A percentile compares a stretch with the other conserved stretches of the same genome.
Conservation (phyloP, 2,888 invertebrate genomes). For the Gastracanthus pulcherrimus region DNA sequence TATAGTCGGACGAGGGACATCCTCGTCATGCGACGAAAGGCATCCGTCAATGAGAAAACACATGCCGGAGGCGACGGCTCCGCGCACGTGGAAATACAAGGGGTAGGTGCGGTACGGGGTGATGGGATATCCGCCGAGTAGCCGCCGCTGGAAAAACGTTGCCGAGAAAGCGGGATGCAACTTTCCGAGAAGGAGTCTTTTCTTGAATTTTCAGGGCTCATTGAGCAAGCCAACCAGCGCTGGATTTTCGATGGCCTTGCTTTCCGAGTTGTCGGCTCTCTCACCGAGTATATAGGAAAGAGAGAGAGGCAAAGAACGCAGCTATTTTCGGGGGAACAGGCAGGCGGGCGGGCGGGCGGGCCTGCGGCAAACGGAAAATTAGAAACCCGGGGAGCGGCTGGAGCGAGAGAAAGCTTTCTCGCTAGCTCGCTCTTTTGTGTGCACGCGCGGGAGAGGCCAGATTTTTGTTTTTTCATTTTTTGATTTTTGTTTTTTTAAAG, state of each 20-base stretch:
- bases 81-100: neutral
- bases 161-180: neutral
- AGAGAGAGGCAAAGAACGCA: conserved; percentile 26
- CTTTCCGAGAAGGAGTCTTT: neutral
- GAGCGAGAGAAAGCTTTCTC: conserved; percentile 28
- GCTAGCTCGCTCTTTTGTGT: no score
- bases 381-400: conserved; percentile 52
- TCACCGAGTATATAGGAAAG: neutral
- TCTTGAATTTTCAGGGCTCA: conserved; percentile 6
- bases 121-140: neutral
- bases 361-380: conserved; percentile 43
- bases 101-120: neutral
- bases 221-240: neutral
- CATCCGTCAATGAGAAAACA: conserved; percentile 6
- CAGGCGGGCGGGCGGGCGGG: conserved; percentile 53
- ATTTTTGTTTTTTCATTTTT: neutral
- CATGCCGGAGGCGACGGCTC: conserved; percentile 15
- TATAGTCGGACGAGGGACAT: neutral
- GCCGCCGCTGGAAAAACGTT: neutral
- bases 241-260: neutral
- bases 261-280: neutral
- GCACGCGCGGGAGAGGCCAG: neutral
- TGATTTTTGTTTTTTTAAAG: conserved; percentile 36
- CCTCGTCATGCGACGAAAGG: no score
- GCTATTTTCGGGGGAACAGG: conserved; percentile 40